Conservation (phyloP, 2,797 vertebrate genomes). For the Microhierax caerulescens region DNA sequence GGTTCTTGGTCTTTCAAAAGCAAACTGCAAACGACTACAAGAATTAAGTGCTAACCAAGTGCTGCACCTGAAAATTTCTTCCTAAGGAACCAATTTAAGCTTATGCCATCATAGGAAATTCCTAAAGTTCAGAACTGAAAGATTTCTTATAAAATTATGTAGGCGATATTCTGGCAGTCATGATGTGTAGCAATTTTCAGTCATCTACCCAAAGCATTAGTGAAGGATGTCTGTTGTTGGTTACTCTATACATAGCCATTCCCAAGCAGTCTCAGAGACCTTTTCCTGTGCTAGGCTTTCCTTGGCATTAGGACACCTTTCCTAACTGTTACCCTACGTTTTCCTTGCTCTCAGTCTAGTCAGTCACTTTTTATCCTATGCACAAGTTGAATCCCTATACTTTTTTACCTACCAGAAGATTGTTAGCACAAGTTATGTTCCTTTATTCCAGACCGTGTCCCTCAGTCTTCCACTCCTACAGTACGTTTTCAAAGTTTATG, state of each 20-base stretch:
- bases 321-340: not conserved
- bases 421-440: not conserved
- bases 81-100: not conserved
- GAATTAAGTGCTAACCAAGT: not conserved
- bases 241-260: not conserved
- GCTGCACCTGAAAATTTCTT: not conserved
- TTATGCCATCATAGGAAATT: not conserved
- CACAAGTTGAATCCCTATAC: not conserved
- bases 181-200: not conserved
- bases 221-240: not conserved
- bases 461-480: not conserved
- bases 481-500: not conserved
- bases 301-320: not conserved
- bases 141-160: not conserved
- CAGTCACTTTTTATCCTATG: not conserved
- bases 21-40: not conserved
- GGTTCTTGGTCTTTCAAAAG: not conserved
- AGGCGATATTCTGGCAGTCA: not conserved
- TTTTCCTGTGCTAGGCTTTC: not conserved
- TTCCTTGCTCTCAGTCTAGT: not conserved
- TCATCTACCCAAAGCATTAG: not conserved
- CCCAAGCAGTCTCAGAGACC: not conserved
- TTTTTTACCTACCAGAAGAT: not conserved
- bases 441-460: not conserved
- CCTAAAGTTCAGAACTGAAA: not conserved